Conservation (phyloP, 2,797 vertebrate genomes). For the Carapus acus region DNA sequence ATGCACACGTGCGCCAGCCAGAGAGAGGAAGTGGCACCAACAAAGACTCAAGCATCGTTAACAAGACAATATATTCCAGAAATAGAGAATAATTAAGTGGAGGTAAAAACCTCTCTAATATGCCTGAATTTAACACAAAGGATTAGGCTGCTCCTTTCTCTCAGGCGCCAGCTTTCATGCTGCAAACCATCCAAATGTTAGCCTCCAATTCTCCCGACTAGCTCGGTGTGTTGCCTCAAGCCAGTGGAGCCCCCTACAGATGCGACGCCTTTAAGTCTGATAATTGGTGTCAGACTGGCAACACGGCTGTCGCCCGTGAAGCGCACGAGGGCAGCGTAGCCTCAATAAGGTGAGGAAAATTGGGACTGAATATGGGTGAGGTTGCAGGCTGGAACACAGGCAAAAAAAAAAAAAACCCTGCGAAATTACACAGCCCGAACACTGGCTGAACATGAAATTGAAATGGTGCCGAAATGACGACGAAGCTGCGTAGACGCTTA, state of each 20-base stretch:
- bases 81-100: constrained; percentile 1
- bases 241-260: constrained; percentile 35
- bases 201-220: constrained; percentile 14
- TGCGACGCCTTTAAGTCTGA: constrained; percentile 46
- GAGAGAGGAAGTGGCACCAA: too few relatives aligned
- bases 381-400: too few relatives aligned
- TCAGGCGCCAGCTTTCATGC: constrained; percentile 3
- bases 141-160: neutral
- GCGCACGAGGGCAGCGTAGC: constrained; percentile 28
- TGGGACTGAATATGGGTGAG: too few relatives aligned
- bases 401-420: too few relatives aligned
- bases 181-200: constrained; percentile 12
- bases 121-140: neutral
- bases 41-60: constrained; percentile 25
- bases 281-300: constrained; percentile 55
- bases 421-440: too few relatives aligned
- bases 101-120: neutral
- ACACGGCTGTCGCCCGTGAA: constrained; percentile 29
- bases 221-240: constrained; percentile 38
- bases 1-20: neutral
- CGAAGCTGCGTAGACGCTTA: too few relatives aligned
- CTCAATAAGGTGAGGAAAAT: constrained; percentile 9
- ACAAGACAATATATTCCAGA: constrained; percentile 1
- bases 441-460: too few relatives aligned
- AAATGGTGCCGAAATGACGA: too few relatives aligned